These are phyloP conservation scores for Meloidogyne floridensis DNA, from an alignment of 1,140 invertebrate species.

Conservation along the genomic window DNA sequence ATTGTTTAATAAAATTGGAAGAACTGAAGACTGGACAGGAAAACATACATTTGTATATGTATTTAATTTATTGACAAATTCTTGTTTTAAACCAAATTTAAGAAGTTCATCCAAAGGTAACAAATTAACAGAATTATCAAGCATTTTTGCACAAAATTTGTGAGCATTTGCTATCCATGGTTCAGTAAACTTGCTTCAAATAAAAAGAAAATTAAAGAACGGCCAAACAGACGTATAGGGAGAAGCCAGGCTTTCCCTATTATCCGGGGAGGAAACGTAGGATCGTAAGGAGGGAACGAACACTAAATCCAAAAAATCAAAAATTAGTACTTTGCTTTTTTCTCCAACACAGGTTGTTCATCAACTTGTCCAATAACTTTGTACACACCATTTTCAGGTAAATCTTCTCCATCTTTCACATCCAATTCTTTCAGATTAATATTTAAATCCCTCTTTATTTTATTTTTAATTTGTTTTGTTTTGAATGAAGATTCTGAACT, in stretches of 20 bases:
- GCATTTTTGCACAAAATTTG: background rate
- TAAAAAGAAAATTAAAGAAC: background rate
- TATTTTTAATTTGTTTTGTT: background rate
- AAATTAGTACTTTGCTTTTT: background rate
- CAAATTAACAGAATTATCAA: background rate
- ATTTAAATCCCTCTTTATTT: background rate
- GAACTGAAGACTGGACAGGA: conserved; percentile 50
- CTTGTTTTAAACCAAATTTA: conserved; percentile 26
- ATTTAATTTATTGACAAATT: conserved; percentile 29
- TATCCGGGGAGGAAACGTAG: too few species aligned
- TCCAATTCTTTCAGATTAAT: background rate
- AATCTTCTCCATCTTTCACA: background rate
- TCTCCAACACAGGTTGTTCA: background rate
- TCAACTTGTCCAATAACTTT: background rate
- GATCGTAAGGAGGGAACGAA: too few species aligned
- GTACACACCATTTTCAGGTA: background rate
- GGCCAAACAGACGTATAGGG: too few species aligned
- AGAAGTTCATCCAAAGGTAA: background rate
- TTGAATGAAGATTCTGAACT: background rate
- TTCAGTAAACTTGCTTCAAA: background rate
- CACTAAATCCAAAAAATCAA: background rate
- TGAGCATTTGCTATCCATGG: background rate
- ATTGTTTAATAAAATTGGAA: conserved; percentile 37
- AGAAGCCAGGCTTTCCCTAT: too few species aligned
- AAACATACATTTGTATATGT: conserved; percentile 42